Evolutionary conservation across 1,140 invertebrate species (phyloP).

Genomic region (Rhagoletis zephyria): DNA sequence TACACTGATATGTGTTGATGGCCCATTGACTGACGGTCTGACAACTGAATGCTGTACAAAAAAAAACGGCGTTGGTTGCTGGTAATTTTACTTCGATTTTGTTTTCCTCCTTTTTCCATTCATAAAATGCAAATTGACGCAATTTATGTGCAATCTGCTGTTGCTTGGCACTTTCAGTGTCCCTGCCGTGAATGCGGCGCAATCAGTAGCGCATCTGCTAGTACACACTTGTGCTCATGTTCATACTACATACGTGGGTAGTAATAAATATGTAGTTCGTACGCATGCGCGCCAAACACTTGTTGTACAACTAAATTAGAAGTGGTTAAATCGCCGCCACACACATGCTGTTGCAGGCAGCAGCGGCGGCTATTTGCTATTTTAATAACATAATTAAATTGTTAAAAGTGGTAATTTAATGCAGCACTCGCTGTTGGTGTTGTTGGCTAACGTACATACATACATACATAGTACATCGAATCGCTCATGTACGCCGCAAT

Average conservation of each 20-base stretch:
- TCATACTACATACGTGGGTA: not conserved
- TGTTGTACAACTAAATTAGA: constrained; percentile 46
- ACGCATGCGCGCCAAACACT: constrained; percentile 44
- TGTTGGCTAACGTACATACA: not conserved
- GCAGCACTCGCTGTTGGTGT: not conserved
- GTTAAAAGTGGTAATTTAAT: constrained; percentile 33
- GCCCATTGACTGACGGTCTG: constrained; percentile 9
- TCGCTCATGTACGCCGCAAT: not conserved
- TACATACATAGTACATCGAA: not conserved
- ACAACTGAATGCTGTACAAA: not conserved
- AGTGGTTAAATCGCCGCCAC: constrained; percentile 4
- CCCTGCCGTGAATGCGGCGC: too few relatives aligned
- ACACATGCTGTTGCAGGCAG: not conserved
- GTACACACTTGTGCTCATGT: not conserved
- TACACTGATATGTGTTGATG: not conserved
- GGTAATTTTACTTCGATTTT: not conserved
- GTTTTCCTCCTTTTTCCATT: constrained; percentile 5
- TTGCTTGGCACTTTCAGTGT: not conserved
- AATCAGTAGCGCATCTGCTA: not conserved
- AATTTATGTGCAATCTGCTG: constrained; percentile 15
- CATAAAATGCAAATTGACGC: constrained; percentile 37
- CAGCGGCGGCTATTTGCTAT: not conserved
- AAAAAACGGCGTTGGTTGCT: constrained; percentile 19
- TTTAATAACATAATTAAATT: constrained; percentile 52
- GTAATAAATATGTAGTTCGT: not conserved